Conservation (phyloP, 2,113 vertebrate species). For the Turdus rufiventris region DNA sequence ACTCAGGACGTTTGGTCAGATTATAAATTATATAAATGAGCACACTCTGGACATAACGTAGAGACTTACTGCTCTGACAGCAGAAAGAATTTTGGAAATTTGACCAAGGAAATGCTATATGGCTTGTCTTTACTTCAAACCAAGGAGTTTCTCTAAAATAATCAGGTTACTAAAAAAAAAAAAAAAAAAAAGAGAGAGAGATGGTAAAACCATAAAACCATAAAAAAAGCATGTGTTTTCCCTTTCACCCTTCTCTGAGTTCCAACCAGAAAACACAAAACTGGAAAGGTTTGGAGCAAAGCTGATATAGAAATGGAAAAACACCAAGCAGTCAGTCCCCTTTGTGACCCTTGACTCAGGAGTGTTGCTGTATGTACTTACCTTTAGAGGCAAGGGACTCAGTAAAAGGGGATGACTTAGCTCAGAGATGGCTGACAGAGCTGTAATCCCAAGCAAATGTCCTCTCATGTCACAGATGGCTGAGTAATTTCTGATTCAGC, state of each 20-base stretch:
- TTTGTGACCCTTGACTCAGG: neutral
- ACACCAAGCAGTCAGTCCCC: neutral
- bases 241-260: neutral
- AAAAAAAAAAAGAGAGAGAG: neutral
- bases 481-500: neutral
- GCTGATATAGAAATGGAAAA: neutral
- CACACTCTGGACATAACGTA: neutral
- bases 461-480: rapidly evolving
- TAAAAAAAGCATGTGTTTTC: neutral
- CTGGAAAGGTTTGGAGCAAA: neutral
- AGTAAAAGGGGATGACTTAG: neutral
- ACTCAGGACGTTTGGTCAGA: neutral
- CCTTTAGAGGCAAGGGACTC: neutral
- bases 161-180: neutral
- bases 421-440: neutral
- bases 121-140: neutral
- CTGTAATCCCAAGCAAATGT: neutral
- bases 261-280: neutral
- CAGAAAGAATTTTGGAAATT: neutral
- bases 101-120: neutral
- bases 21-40: neutral
- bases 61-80: neutral
- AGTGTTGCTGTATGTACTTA: neutral
- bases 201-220: neutral
- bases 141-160: neutral